Percentiles rank a stretch among this genome's conserved stretches.
Evolutionary conservation across 1,140 invertebrate genomes (phyloP).

Genomic region (Panonychus citri): DNA sequence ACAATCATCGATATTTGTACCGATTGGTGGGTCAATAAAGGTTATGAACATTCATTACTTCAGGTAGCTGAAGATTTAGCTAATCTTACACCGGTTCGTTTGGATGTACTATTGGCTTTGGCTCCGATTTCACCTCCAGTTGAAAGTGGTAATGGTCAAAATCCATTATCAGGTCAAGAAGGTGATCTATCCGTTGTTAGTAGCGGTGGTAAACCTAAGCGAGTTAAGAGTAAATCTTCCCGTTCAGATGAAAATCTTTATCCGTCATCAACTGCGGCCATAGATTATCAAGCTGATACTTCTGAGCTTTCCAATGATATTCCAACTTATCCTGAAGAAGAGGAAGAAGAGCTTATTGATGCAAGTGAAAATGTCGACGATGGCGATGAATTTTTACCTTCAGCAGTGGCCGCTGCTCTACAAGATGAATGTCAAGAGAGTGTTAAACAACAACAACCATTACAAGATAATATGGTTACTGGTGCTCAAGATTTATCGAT

Average conservation of each 20-base stretch:
- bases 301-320: neutral
- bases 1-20: conserved; percentile 79
- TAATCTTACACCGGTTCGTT: conserved; percentile 60
- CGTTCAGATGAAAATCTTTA: too few species aligned
- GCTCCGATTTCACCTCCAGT: conserved; percentile 12
- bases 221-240: too few species aligned
- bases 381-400: conserved; percentile 7
- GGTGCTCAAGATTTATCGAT: too few species aligned
- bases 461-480: too few species aligned
- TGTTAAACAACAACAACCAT: neutral
- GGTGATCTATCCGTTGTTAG: neutral
- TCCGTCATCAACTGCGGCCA: too few species aligned
- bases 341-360: neutral
- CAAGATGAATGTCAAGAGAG: conserved; percentile 3
- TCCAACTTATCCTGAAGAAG: neutral
- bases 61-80: conserved; percentile 65
- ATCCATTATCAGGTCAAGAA: neutral
- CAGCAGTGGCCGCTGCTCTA: conserved; percentile 10
- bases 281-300: neutral
- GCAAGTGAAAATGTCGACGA: neutral
- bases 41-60: conserved; percentile 52
- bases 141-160: neutral
- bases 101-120: conserved; percentile 47
- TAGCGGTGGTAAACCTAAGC: too few species aligned
- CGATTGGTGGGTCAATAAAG: conserved; percentile 76